Conservation (phyloP, 2,888 invertebrate genomes). For the Lasioglossum malachurum region DNA sequence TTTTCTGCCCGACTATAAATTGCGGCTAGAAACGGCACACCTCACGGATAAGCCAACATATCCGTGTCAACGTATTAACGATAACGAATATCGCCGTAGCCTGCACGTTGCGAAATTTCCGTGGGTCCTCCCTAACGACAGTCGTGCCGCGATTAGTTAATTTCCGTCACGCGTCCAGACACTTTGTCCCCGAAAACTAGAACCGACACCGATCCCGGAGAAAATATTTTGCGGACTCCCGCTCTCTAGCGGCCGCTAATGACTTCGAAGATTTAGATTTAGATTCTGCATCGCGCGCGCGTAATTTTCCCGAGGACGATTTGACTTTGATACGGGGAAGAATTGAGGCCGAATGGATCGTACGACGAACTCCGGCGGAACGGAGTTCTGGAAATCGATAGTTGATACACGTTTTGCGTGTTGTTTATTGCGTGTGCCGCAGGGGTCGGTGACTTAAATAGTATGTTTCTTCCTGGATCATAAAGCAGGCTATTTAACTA, state of each 20-base stretch:
- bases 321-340: neutral
- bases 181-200: neutral
- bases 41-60: neutral
- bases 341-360: constrained; percentile 2
- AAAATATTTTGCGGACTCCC: neutral
- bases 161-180: constrained; percentile 14
- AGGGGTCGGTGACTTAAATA: neutral
- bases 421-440: neutral
- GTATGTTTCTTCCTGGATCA: neutral
- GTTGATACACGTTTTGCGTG: constrained; percentile 2
- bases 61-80: constrained; percentile 35
- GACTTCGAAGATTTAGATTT: neutral
- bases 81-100: constrained; percentile 39
- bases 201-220: neutral
- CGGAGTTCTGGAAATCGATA: neutral
- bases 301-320: constrained; percentile 1
- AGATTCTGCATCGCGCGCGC: neutral
- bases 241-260: neutral
- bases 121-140: neutral
- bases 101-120: constrained; percentile 31
- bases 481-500: neutral
- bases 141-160: constrained; percentile 21
- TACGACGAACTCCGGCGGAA: neutral
- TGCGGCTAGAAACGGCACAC: neutral
- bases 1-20: neutral